Base-by-base conservation (phyloP, 2,113 vertebrate genomes). In the Fregetta grallaria region DNA sequence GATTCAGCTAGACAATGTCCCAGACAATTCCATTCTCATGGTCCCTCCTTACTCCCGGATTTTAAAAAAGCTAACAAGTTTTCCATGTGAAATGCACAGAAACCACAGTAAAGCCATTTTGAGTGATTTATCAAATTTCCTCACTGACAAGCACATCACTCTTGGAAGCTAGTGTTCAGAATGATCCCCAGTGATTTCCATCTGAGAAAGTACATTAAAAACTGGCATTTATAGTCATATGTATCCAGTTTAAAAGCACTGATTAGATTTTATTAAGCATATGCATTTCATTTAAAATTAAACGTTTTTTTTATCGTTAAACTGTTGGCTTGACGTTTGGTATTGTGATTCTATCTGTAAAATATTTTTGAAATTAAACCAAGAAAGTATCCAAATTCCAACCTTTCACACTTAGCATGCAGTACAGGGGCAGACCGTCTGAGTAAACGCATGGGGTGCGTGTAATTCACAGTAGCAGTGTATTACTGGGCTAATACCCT, bases 11-110 rank as follows among this genome's bases (percentile, higher is more conserved):
- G 73, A 95, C 77, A 90, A 22, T 8, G 62, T 96, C 88, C 85
- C 96, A 98, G 97, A 98, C 97, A 95, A 92, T 91, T 97, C 94
- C 97, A 86, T 96, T 87, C 90, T 91, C 96, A 92, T 73, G 95
- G 91, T 90, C 93, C 95, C 95, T 95, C 75, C 59, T 94, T 67
- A 97, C 95, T 80, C 88, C 91, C 82, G 96, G 53, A 95, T 96
- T 97, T 96, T 86, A 93, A 92, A 91, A 84, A 76, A 92, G 70
- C 86, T 78, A 50, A 83, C 67, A 91, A 50, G 90, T 91, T 92
- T 96, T 97, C 88, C 88, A 77, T 77, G 88, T 92, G 97, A 96
- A 98, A 97, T 44, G 87, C 94, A 92, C 90, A 94, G 85, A 97
- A 98, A 98, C 96, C 97, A 97, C 95, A 98, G 92, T 23, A 95